phyloP scores from a whole-genome alignment of 2,113 vertebrate genomes.

The Hoplias malabaricus region DNA sequence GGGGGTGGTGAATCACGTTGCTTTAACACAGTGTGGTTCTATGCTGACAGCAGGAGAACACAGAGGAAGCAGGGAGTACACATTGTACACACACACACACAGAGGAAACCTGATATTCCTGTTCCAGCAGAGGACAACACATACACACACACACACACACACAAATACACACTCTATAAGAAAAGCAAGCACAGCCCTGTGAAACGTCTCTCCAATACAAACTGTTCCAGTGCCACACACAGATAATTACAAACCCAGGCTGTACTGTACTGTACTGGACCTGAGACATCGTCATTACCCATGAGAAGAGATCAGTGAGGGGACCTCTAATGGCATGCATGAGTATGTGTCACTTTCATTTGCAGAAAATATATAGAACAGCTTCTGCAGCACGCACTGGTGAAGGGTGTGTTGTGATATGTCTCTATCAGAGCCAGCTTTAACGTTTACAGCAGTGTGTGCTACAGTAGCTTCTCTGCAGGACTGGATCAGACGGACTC shows the following conservation, averaged over 20 bases:
- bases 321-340: too few species aligned
- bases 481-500: too few species aligned
- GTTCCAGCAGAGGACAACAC: constrained; percentile 60
- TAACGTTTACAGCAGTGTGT: too few species aligned
- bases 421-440: too few species aligned
- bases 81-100: constrained; percentile 66
- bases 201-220: constrained; percentile 13
- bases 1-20: constrained; percentile 44
- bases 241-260: constrained; percentile 11
- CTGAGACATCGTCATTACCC: too few species aligned
- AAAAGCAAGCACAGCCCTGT: constrained; percentile 5
- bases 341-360: too few species aligned
- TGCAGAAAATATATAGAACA: too few species aligned
- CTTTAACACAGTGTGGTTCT: constrained; percentile 56
- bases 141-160: background rate
- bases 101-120: constrained; percentile 77
- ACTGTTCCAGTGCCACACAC: constrained; percentile 26
- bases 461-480: too few species aligned
- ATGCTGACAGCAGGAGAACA: constrained; percentile 68
- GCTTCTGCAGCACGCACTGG: too few species aligned
- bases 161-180: background rate
- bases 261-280: too few species aligned
- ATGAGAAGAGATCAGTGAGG: too few species aligned
- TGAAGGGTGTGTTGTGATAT: too few species aligned
- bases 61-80: constrained; percentile 72